phyloP scores from a whole-genome alignment of 2,888 invertebrate genomes.

The Timema cristinae region DNA sequence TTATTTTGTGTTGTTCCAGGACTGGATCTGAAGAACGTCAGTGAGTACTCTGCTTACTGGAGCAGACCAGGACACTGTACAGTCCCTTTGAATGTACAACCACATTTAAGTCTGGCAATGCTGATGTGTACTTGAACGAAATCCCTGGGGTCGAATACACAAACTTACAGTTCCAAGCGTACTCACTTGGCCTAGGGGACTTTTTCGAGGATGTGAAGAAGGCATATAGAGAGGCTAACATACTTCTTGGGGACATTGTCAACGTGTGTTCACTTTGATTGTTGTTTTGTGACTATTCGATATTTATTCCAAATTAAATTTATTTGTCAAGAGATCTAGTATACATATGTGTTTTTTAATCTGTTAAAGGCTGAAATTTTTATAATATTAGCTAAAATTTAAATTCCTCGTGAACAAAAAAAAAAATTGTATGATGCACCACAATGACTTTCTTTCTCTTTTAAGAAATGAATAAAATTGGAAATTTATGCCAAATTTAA shows the following conservation, averaged over 20 bases:
- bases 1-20: slow-evolving; percentile 40
- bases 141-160: slow-evolving; percentile 99
- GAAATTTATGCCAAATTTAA: too few species aligned
- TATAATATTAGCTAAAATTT: too few species aligned
- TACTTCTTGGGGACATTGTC: slow-evolving; percentile 92
- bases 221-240: slow-evolving; percentile 88
- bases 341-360: too few species aligned
- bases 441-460: too few species aligned
- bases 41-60: slow-evolving; percentile 97
- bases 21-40: slow-evolving; percentile 72
- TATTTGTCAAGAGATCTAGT: too few species aligned
- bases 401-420: too few species aligned
- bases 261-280: slow-evolving; percentile 58
- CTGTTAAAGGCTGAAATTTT: too few species aligned
- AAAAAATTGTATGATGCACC: too few species aligned
- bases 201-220: slow-evolving; percentile 98
- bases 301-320: too few species aligned
- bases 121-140: slow-evolving; percentile 97
- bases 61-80: slow-evolving; percentile 92
- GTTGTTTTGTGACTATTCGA: too few species aligned
- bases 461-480: too few species aligned
- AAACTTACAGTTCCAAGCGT: slow-evolving; percentile 98
- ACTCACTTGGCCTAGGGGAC: slow-evolving; percentile 90
- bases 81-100: slow-evolving; percentile 98
- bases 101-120: slow-evolving; percentile 98